Base-by-base conservation (phyloP, 1,140 invertebrate species). In the Scaptodrosophila lebanonensis region DNA sequence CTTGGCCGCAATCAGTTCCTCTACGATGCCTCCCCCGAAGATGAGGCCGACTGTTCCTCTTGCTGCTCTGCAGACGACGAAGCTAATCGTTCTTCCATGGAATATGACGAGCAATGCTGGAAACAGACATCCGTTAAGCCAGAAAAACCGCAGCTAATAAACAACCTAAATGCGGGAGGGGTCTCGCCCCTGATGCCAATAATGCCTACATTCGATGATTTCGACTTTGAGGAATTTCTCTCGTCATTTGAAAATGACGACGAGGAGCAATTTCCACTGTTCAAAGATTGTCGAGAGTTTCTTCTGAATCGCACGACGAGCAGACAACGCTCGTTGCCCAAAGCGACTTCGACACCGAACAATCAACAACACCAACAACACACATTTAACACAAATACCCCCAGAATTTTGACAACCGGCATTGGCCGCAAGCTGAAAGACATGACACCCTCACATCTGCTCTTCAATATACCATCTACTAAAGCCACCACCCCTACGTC, bases 221-320 rank as follows among this genome's bases (percentile, higher is more conserved):
- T 86, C 60, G 84, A 88, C 51, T 89, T 90, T 58, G 89, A 90
- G 63, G 89, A 90, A 63, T 76, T 90, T 50, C 87, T 89, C 38
- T 88, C 86, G 40, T 88, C 89, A 51, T 89, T 89, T 64, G 88
- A 89, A 40, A 79, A 86, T 42, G 88, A 89, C 48, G 86, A 82
- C 16, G 83, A 86, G 17, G 83, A 85, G 47, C 68, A 84, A 67
- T 86, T 83, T 72, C 79, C 86, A 17, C 57, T 86, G 27, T 86
- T 87, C 48, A 87, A 86, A 39, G 79, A 86, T 66, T 87, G 85
- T 61, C 82, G 84, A 40, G 83, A 86, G 38, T 83, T 87, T 62
- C 54, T 87, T 3, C 27, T 83, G 66, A 85, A 84, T 84, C 83
- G 84, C 44, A 65, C 83, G 42, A 73, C 83, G 61, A 77, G 64